Percentiles rank a stretch among this genome's conserved stretches.
These are phyloP conservation scores for Brachyhypopomus gauderio DNA, from an alignment of 2,113 vertebrate species.

Conservation along the genomic window DNA sequence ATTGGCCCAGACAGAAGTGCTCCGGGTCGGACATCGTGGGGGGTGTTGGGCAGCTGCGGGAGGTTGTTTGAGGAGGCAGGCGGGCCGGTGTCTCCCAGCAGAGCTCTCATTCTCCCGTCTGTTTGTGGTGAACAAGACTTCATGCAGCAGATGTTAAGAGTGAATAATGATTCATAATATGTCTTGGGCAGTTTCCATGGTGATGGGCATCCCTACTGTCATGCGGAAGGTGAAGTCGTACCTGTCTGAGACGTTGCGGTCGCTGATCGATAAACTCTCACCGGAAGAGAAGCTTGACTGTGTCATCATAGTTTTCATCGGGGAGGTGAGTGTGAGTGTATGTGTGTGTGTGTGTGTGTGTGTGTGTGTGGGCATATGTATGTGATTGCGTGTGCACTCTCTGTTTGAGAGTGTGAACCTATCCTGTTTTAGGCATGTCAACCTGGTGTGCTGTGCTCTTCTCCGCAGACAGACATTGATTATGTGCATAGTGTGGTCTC, in stretches of 20 bases:
- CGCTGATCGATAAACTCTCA: slow-evolving; percentile 93
- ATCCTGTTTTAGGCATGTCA: neutral
- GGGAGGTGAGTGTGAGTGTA: slow-evolving; percentile 82
- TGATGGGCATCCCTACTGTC: slow-evolving; percentile 98
- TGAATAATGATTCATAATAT: slow-evolving; percentile 16
- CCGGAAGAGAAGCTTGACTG: slow-evolving; percentile 95
- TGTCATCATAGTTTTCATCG: slow-evolving; percentile 94
- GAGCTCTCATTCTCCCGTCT: neutral
- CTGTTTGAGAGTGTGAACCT: neutral
- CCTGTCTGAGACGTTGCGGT: slow-evolving; percentile 93
- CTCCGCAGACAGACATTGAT: slow-evolving; percentile 86
- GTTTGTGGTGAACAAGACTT: neutral
- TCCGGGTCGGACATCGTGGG: neutral
- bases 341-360: too few species aligned
- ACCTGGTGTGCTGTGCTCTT: neutral
- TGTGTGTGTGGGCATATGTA: too few species aligned
- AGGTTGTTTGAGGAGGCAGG: neutral
- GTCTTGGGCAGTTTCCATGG: slow-evolving; percentile 88
- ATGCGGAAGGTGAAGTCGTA: slow-evolving; percentile 98
- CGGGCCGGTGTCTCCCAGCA: neutral
- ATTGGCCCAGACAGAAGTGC: neutral
- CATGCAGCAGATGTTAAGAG: slow-evolving; percentile 43
- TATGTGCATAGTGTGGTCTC: slow-evolving; percentile 89
- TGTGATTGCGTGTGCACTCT: neutral
- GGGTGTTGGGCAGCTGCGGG: too few species aligned